Evolutionary conservation across 2,888 invertebrate species (phyloP).

Genomic region (Malachius bipustulatus): DNA sequence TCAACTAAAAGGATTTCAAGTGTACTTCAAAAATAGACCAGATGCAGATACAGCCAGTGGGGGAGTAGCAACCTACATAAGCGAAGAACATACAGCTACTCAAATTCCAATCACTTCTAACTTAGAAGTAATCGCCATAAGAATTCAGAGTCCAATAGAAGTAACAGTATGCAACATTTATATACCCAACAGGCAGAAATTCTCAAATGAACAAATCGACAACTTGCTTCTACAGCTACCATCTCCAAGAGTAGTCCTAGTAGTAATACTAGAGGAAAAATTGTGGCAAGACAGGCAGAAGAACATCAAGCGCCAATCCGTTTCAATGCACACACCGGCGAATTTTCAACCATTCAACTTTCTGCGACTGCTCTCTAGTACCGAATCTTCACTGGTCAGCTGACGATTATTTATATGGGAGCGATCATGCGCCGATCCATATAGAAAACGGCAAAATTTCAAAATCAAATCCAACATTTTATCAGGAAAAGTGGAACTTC

Average conservation of each 20-base stretch:
- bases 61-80: slow-evolving; percentile 11
- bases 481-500: slow-evolving; percentile 9
- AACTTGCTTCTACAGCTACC: slow-evolving; percentile 11
- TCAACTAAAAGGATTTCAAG: neutral
- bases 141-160: too few relatives aligned
- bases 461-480: neutral
- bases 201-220: too few relatives aligned
- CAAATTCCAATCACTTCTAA: slow-evolving; percentile 9
- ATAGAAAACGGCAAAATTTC: slow-evolving; percentile 6
- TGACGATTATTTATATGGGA: slow-evolving; percentile 6
- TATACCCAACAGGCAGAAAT: too few relatives aligned
- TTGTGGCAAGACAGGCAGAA: slow-evolving; percentile 5
- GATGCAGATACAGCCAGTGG: slow-evolving; percentile 4
- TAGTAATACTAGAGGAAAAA: slow-evolving; percentile 6
- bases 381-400: slow-evolving; percentile 4
- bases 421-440: slow-evolving; percentile 11
- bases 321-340: slow-evolving; percentile 8
- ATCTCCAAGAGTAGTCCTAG: slow-evolving; percentile 8
- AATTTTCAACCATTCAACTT: slow-evolving; percentile 9
- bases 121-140: slow-evolving; percentile 10
- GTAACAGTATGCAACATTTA: too few relatives aligned
- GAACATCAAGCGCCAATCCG: slow-evolving; percentile 5
- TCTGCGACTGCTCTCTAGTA: slow-evolving; percentile 3
- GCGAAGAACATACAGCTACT: slow-evolving; percentile 3
- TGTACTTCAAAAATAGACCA: slow-evolving; percentile 5